phyloP scores from a whole-genome alignment of 2,888 invertebrate species.

The Drosophila pegasa region DNA sequence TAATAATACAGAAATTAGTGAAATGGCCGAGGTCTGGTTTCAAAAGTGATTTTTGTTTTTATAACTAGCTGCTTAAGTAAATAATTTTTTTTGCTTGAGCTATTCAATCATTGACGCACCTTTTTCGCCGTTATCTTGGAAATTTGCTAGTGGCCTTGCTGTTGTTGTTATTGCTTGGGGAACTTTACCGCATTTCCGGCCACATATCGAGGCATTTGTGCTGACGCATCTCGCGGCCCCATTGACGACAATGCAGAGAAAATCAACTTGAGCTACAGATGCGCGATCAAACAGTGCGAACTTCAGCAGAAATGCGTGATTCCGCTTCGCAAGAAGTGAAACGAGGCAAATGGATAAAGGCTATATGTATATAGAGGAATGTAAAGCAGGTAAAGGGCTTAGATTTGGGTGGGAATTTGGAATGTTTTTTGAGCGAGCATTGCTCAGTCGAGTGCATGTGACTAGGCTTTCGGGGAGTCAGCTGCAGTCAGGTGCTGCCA shows the following conservation, averaged over 20 bases:
- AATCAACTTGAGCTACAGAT: slow-evolving; percentile 44
- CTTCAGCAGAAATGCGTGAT: slow-evolving; percentile 48
- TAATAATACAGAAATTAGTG: not conserved
- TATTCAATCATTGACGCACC: slow-evolving; percentile 43
- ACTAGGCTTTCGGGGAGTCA: not conserved
- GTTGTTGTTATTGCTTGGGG: slow-evolving; percentile 26
- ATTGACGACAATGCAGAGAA: slow-evolving; percentile 59
- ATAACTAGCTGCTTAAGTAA: slow-evolving; percentile 1
- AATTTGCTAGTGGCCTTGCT: slow-evolving; percentile 15
- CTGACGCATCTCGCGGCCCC: slow-evolving; percentile 57
- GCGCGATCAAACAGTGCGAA: slow-evolving; percentile 46
- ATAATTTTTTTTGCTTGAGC: slow-evolving; percentile 9
- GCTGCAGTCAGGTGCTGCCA: slow-evolving; percentile 27
- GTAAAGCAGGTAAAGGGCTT: not conserved
- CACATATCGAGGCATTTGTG: slow-evolving; percentile 31
- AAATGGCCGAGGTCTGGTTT: not conserved
- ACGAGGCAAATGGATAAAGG: no score
- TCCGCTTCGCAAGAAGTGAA: no score
- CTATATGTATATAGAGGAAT: no score
- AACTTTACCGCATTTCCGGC: slow-evolving; percentile 55
- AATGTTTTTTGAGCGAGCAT: not conserved
- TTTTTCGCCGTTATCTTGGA: slow-evolving; percentile 39
- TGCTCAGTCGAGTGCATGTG: not conserved
- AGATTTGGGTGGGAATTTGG: not conserved
- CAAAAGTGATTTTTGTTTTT: not conserved